Conservation (phyloP, 2,113 vertebrate species). For the Xiphorhynchus elegans region DNA sequence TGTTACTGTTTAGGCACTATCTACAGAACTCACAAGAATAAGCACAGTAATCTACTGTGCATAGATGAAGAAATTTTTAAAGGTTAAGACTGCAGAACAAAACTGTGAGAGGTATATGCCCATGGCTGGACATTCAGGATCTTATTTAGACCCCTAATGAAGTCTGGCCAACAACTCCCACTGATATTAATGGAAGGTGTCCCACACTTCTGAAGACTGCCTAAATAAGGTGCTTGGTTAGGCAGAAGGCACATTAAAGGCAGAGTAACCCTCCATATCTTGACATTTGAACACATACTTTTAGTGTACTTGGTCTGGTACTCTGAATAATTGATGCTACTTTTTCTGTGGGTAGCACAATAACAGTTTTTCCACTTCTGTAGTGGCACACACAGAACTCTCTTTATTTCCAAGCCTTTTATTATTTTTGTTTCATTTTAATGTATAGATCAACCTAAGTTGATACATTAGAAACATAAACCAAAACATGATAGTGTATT, state of each 20-base stretch:
- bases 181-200: background rate
- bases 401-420: background rate
- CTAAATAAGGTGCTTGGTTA: background rate
- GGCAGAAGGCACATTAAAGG: background rate
- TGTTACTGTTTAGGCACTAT: background rate
- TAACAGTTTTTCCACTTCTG: background rate
- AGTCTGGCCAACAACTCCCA: background rate
- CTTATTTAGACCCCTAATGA: background rate
- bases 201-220: background rate
- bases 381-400: background rate
- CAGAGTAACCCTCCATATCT: background rate
- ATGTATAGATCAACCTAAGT: background rate
- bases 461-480: background rate
- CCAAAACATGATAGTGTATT: background rate
- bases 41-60: background rate
- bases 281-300: rapidly evolving
- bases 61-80: background rate
- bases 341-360: background rate
- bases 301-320: background rate
- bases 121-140: too few species aligned
- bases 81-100: background rate
- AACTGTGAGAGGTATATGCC: background rate
- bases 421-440: background rate
- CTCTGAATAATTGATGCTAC: rapidly evolving
- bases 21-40: background rate